Conservation (phyloP, 1,140 invertebrate species). For the Zaprionus camerounensis region DNA sequence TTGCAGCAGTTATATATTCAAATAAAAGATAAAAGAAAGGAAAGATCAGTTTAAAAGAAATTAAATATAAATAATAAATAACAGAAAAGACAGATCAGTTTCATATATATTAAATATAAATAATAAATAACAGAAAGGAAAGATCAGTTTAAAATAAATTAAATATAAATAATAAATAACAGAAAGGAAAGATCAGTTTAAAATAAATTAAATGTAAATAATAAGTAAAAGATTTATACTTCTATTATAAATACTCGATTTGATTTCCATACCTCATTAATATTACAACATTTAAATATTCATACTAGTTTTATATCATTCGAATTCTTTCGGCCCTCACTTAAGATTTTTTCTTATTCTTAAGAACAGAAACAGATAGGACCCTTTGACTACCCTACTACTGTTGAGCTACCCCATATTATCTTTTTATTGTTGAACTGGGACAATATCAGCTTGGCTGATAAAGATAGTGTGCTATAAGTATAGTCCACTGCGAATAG, state of each 20-base stretch:
- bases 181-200: background rate
- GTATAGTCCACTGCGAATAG: background rate
- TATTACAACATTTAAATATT: too few species aligned
- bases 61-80: background rate
- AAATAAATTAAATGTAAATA: background rate
- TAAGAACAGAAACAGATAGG: background rate
- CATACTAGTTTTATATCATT: too few species aligned
- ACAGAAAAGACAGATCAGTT: background rate
- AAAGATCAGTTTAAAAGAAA: background rate
- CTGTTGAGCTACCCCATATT: background rate
- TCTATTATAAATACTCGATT: too few species aligned
- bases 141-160: background rate
- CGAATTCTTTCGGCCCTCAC: too few species aligned
- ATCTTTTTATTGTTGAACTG: background rate
- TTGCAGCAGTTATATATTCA: background rate
- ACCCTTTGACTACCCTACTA: background rate
- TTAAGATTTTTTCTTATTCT: background rate
- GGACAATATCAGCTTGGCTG: background rate
- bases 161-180: background rate
- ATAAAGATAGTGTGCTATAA: background rate
- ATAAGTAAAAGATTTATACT: background rate
- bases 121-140: too few species aligned
- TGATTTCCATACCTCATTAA: too few species aligned
- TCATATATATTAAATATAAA: background rate
- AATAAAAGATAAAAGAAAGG: background rate